These are phyloP conservation scores for Acheta domesticus DNA, from an alignment of 2,888 invertebrate genomes.

Conservation along the genomic window DNA sequence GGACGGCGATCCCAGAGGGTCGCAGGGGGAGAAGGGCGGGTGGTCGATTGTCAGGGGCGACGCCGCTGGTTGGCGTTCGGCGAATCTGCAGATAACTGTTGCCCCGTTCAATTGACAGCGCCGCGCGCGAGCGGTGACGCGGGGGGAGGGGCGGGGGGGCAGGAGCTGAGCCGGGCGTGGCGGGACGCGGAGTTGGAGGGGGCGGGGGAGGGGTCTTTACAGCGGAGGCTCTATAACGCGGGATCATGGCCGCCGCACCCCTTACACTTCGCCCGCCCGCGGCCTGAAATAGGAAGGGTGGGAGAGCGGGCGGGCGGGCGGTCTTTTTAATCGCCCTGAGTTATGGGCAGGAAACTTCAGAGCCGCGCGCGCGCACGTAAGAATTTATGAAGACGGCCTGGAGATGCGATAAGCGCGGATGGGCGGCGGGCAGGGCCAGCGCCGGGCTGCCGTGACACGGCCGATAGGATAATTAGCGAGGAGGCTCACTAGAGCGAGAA, in stretches of 20 bases:
- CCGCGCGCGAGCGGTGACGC: neutral
- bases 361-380: neutral
- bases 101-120: constrained; percentile 18
- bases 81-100: constrained; percentile 10
- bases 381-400: constrained; percentile 18
- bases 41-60: neutral
- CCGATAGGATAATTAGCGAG: constrained; percentile 9
- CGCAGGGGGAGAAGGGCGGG: neutral
- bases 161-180: neutral
- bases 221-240: constrained; percentile 11
- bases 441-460: neutral
- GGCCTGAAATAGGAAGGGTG: neutral
- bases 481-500: neutral
- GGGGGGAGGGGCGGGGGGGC: neutral
- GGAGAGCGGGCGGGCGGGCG: neutral
- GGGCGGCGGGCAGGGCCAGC: neutral
- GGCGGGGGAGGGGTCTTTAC: neutral
- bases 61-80: neutral
- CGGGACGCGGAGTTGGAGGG: neutral
- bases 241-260: neutral
- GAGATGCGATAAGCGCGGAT: neutral
- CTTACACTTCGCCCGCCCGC: neutral
- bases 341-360: constrained; percentile 18
- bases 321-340: constrained; percentile 18
- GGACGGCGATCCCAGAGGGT: neutral